phyloP scores from a whole-genome alignment of 2,797 vertebrate species.

The Apogon talboti region DNA sequence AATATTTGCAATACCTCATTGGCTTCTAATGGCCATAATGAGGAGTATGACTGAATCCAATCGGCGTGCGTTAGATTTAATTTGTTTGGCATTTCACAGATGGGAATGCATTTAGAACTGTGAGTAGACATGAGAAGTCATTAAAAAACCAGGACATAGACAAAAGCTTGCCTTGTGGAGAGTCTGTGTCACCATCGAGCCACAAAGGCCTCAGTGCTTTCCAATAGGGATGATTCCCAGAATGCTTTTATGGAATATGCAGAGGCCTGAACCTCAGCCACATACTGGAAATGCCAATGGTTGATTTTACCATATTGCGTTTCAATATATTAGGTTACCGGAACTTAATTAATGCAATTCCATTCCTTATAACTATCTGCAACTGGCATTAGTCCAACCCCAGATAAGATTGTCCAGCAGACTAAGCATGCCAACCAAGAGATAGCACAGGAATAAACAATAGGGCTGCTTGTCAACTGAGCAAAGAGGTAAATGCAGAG shows the following conservation, averaged over 20 bases:
- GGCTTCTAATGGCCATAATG: slow-evolving; percentile 84
- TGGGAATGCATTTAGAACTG: slow-evolving; percentile 80
- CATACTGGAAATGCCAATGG: slow-evolving; percentile 77
- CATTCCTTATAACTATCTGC: slow-evolving; percentile 76
- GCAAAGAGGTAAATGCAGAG: slow-evolving; percentile 44
- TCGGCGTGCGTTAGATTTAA: slow-evolving; percentile 82
- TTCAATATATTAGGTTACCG: slow-evolving; percentile 79
- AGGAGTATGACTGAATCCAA: slow-evolving; percentile 83
- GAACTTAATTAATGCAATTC: slow-evolving; percentile 80
- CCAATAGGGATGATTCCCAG: slow-evolving; percentile 65
- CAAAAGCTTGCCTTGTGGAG: slow-evolving; percentile 69
- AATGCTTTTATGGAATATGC: slow-evolving; percentile 75
- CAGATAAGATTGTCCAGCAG: slow-evolving; percentile 69
- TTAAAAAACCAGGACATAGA: slow-evolving; percentile 75
- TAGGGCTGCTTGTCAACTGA: slow-evolving; percentile 62
- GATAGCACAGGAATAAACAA: slow-evolving; percentile 69
- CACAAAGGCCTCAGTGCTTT: slow-evolving; percentile 70
- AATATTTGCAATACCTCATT: slow-evolving; percentile 87
- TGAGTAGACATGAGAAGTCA: slow-evolving; percentile 76
- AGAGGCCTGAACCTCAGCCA: slow-evolving; percentile 54
- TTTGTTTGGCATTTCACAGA: slow-evolving; percentile 87
- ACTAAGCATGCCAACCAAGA: slow-evolving; percentile 57
- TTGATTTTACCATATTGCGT: slow-evolving; percentile 78
- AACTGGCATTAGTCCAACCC: slow-evolving; percentile 73
- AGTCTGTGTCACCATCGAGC: slow-evolving; percentile 67